Percentiles rank a stretch among this genome's conserved stretches.
Evolutionary conservation across 2,797 vertebrate species (phyloP).

Genomic region (Acanthiza pusilla): DNA sequence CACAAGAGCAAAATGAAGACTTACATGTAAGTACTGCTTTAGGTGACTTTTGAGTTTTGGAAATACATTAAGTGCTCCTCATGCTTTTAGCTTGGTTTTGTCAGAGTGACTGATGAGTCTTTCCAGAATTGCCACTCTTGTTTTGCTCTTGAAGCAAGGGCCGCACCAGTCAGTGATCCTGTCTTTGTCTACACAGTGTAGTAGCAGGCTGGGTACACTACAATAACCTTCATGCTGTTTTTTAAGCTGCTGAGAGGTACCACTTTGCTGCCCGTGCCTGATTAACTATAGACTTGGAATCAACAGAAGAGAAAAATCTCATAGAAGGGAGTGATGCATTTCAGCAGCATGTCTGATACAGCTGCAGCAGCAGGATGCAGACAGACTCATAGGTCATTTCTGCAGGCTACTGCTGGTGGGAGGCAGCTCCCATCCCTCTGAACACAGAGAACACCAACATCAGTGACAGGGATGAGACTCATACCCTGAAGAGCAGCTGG

Average conservation of each 20-base stretch:
- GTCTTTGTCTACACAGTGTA: neutral
- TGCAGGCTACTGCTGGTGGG: neutral
- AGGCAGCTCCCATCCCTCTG: neutral
- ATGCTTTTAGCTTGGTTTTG: neutral
- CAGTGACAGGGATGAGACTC: neutral
- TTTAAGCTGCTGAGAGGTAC: neutral
- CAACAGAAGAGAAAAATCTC: neutral
- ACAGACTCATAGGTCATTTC: neutral
- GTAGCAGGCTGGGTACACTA: neutral
- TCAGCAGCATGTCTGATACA: neutral
- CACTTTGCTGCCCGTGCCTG: neutral
- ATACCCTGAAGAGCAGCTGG: neutral
- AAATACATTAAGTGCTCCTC: neutral
- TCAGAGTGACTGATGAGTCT: neutral
- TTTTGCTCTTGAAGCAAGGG: neutral
- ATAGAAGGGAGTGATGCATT: neutral
- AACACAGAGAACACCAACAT: neutral
- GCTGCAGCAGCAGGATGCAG: neutral
- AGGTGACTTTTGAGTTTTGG: neutral
- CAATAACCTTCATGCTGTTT: neutral
- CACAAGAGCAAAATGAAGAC: neutral
- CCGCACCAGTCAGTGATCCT: neutral
- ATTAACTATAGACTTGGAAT: neutral
- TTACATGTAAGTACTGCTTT: neutral
- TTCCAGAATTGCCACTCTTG: neutral